Conservation (phyloP, 2,113 vertebrate genomes). For the Dasypus novemcinctus region DNA sequence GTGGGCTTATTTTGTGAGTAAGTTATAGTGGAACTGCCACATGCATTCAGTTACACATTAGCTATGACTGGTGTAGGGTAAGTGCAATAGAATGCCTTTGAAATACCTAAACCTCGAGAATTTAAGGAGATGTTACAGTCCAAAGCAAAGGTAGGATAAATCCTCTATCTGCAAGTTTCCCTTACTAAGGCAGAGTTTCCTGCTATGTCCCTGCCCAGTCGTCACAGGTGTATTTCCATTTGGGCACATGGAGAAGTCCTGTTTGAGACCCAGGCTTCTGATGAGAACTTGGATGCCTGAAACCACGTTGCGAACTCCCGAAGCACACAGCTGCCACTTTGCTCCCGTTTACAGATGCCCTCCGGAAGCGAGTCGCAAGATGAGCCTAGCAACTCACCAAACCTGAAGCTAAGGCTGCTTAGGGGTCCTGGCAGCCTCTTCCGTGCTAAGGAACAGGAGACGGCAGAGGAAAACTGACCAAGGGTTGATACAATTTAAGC, state of each 20-base stretch:
- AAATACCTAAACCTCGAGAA: too few relatives aligned
- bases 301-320: neutral
- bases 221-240: neutral
- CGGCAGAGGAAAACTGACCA: neutral
- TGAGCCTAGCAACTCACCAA: rapidly evolving
- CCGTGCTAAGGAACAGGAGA: neutral
- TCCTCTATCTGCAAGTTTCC: rapidly evolving
- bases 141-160: neutral
- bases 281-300: rapidly evolving
- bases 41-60: neutral
- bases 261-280: neutral
- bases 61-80: neutral
- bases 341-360: neutral
- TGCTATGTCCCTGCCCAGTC: too few relatives aligned
- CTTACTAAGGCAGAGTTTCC: neutral
- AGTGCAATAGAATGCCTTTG: neutral
- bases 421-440: neutral
- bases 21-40: too few relatives aligned
- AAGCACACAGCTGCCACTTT: neutral
- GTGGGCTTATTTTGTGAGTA: neutral
- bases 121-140: neutral
- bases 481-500: neutral
- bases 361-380: too few relatives aligned
- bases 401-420: neutral
- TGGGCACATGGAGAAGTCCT: neutral